These are phyloP conservation scores for Trinectes maculatus DNA, from an alignment of 2,113 vertebrate genomes.

Conservation along the genomic window DNA sequence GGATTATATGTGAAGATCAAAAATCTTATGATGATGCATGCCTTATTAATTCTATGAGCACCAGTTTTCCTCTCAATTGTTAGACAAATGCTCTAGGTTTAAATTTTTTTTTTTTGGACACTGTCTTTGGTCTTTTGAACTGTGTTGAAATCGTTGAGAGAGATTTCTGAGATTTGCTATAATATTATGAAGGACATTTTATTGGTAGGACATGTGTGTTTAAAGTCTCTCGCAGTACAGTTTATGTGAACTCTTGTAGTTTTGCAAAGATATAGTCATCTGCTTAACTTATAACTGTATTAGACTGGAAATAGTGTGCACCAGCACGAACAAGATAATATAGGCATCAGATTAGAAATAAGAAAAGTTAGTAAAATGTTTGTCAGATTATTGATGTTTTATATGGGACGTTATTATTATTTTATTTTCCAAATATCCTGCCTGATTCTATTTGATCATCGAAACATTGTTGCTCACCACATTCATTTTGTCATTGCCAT, in stretches of 20 bases:
- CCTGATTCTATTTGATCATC: too few species aligned
- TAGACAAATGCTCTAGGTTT: not conserved
- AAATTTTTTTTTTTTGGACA: not conserved
- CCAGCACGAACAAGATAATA: not conserved
- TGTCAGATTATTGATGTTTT: conserved; percentile 16
- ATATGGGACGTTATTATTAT: conserved; percentile 4
- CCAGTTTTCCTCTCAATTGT: not conserved
- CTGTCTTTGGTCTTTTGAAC: conserved; percentile 6
- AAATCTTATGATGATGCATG: conserved; percentile 7
- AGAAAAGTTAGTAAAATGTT: not conserved
- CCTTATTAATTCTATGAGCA: conserved; percentile 14
- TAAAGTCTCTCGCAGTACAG: conserved; percentile 1
- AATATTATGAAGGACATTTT: conserved; percentile 31
- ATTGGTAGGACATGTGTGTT: conserved; percentile 5
- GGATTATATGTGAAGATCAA: too few species aligned
- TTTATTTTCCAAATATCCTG: not conserved
- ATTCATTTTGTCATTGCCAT: not conserved
- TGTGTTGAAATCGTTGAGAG: not conserved
- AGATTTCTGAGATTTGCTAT: conserved; percentile 28
- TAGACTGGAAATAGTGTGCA: conserved; percentile 7
- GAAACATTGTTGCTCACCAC: not conserved
- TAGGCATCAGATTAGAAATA: conserved; percentile 11
- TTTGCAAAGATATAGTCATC: conserved; percentile 5
- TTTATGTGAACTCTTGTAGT: conserved; percentile 10
- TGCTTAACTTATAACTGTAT: conserved; percentile 2